phyloP scores from a whole-genome alignment of 2,888 invertebrate genomes.

The Orchesella flavescens region DNA sequence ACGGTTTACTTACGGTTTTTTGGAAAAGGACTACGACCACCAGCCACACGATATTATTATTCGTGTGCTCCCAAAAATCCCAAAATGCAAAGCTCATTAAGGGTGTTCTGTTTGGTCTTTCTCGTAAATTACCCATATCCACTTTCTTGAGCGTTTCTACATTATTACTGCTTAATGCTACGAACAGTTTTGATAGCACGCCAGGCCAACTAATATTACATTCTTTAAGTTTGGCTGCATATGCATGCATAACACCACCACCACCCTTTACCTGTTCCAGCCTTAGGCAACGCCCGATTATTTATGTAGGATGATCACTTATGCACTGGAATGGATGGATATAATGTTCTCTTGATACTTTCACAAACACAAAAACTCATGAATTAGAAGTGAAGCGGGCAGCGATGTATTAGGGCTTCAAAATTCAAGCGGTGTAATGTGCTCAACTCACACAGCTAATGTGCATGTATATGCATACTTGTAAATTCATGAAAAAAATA shows the following conservation, averaged over 20 bases:
- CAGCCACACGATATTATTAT: not conserved
- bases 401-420: not conserved
- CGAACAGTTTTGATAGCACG: not conserved
- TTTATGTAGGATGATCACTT: not conserved
- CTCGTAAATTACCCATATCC: not conserved
- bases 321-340: constrained; percentile 21
- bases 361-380: not conserved
- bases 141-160: not conserved
- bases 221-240: not conserved
- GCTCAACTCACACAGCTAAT: not conserved
- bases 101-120: not conserved
- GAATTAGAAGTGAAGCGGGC: not conserved
- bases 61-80: not conserved
- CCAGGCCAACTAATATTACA: not conserved
- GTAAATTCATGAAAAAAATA: not conserved
- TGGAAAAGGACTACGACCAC: constrained; percentile 7
- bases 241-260: constrained; percentile 22
- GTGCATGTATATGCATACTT: not conserved
- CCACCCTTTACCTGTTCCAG: constrained; percentile 13
- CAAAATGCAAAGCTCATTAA: constrained; percentile 35
- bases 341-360: not conserved
- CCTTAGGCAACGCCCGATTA: constrained; percentile 48
- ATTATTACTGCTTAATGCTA: not conserved
- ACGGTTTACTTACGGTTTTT: not conserved
- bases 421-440: no score